These are phyloP conservation scores for Propsilocerus akamusi DNA, from an alignment of 1,140 invertebrate genomes.

Conservation along the genomic window DNA sequence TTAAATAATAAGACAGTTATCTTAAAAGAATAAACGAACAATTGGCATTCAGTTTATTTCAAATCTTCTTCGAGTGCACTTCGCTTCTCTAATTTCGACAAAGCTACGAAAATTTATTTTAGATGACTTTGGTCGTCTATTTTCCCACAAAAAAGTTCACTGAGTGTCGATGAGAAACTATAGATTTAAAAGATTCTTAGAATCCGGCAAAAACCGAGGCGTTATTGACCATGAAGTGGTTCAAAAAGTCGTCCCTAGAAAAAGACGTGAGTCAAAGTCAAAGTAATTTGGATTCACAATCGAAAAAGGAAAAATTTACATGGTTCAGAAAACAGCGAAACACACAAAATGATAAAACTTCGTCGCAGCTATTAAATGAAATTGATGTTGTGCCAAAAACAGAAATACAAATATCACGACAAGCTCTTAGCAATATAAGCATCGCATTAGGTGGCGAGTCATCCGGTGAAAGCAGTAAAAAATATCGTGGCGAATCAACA, in stretches of 20 bases:
- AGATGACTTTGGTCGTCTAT: too few relatives aligned
- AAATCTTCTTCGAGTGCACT: too few relatives aligned
- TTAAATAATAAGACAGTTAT: too few relatives aligned
- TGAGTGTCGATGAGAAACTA: constrained; percentile 37
- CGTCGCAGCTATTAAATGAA: neutral
- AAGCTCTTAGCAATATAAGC: neutral
- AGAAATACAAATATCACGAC: neutral
- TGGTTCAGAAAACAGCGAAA: neutral
- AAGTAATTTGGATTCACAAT: constrained; percentile 11
- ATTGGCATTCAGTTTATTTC: too few relatives aligned
- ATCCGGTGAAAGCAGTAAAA: neutral
- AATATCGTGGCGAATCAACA: too few relatives aligned
- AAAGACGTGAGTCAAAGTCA: constrained; percentile 13
- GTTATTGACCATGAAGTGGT: constrained; percentile 37
- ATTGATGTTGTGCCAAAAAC: constrained; percentile 3
- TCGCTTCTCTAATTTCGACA: too few relatives aligned
- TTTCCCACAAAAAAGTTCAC: neutral
- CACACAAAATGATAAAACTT: neutral
- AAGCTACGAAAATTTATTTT: too few relatives aligned
- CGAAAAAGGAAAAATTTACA: too few relatives aligned
- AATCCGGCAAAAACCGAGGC: constrained; percentile 36
- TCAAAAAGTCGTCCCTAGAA: constrained; percentile 36
- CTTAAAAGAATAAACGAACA: too few relatives aligned
- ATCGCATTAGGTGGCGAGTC: neutral
- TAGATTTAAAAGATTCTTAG: constrained; percentile 35